These are phyloP conservation scores for Myripristis murdjan DNA, from an alignment of 2,797 vertebrate species.

Conservation along the genomic window DNA sequence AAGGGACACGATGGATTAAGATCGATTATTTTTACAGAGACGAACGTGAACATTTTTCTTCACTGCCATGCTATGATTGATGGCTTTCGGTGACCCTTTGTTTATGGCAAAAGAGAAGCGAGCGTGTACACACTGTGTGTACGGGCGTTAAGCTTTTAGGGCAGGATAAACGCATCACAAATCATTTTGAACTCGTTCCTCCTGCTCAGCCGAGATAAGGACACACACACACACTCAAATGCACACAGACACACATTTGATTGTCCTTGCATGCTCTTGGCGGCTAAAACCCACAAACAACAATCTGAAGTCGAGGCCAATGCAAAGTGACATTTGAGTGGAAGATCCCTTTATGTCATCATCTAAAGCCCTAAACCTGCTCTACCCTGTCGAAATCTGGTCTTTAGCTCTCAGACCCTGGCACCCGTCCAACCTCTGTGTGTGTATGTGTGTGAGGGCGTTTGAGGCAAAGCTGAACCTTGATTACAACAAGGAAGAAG, in stretches of 20 bases:
- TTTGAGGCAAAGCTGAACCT: not conserved
- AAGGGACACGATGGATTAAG: constrained; percentile 58
- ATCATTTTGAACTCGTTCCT: constrained; percentile 58
- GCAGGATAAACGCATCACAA: constrained; percentile 49
- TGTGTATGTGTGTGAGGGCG: constrained; percentile 34
- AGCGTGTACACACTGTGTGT: not conserved
- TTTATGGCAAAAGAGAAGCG: constrained; percentile 24
- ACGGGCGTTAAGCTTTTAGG: constrained; percentile 41
- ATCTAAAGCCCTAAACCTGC: constrained; percentile 39
- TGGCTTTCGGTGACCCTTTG: constrained; percentile 59
- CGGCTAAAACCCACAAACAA: not conserved
- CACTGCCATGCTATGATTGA: constrained; percentile 37
- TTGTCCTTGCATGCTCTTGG: constrained; percentile 43
- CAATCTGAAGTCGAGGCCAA: constrained; percentile 30
- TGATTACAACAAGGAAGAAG: constrained; percentile 23
- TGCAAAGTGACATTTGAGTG: constrained; percentile 42
- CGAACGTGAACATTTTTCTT: constrained; percentile 46
- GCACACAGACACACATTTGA: not conserved
- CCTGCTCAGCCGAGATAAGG: constrained; percentile 65
- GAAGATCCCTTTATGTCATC: constrained; percentile 43
- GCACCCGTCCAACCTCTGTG: constrained; percentile 45
- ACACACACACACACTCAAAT: constrained; percentile 11
- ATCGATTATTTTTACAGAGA: constrained; percentile 52
- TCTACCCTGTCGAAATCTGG: constrained; percentile 44
- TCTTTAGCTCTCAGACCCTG: constrained; percentile 40